A percentile compares a stretch with the other conserved stretches of the same genome.
These are phyloP conservation scores for Battus philenor DNA, from an alignment of 1,140 invertebrate species.

Conservation along the genomic window DNA sequence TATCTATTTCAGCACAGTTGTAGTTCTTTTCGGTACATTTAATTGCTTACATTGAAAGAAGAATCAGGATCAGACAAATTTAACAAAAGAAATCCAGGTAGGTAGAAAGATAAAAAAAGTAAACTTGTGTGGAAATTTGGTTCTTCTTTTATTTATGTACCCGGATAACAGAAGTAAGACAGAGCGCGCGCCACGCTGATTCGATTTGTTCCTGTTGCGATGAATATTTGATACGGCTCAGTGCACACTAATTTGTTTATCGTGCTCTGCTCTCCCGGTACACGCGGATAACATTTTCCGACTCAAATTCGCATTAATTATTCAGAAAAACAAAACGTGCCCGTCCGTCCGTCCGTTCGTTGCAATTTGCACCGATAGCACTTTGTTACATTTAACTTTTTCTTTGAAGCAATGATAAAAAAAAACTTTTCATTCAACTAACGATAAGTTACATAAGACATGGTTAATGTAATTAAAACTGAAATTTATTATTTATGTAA, in stretches of 20 bases:
- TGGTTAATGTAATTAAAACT: background rate
- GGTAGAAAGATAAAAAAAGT: constrained; percentile 11
- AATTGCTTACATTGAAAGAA: no score
- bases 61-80: no score
- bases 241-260: constrained; percentile 75
- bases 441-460: no score
- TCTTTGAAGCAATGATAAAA: no score
- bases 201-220: constrained; percentile 69
- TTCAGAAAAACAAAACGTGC: constrained; percentile 34
- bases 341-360: background rate
- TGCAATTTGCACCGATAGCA: background rate
- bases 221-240: constrained; percentile 72
- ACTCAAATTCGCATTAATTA: constrained; percentile 46
- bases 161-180: constrained; percentile 51
- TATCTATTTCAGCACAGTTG: no score
- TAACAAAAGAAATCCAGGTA: no score
- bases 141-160: constrained; percentile 39
- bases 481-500: background rate
- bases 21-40: no score
- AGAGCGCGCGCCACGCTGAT: constrained; percentile 50
- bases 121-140: background rate
- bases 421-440: no score
- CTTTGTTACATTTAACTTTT: background rate
- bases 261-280: constrained; percentile 57
- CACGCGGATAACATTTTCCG: constrained; percentile 32